A percentile compares a stretch with the other conserved stretches of the same genome.
phyloP scores from a whole-genome alignment of 2,113 vertebrate species.

The Eptesicus fuscus region DNA sequence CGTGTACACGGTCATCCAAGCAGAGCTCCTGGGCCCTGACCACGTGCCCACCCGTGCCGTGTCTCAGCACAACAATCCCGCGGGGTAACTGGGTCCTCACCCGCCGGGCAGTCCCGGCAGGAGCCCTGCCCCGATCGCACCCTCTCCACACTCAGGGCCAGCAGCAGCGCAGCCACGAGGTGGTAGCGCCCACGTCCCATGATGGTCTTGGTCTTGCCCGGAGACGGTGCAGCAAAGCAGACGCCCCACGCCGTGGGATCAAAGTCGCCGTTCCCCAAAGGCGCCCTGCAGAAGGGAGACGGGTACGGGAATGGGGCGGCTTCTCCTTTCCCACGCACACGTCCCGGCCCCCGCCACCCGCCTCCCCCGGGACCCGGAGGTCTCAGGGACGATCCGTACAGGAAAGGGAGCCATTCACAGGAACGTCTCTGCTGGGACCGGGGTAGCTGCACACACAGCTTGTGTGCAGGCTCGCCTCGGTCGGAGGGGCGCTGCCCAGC shows the following conservation, averaged over 20 bases:
- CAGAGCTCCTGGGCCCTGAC: neutral
- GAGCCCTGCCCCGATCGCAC: neutral
- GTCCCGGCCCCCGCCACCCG: no score
- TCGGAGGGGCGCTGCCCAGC: neutral
- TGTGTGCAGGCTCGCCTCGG: neutral
- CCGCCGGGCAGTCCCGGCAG: constrained; percentile 44
- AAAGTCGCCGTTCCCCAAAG: neutral
- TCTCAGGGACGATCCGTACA: neutral
- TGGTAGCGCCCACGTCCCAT: constrained; percentile 26
- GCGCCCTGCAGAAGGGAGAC: neutral
- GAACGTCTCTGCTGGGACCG: neutral
- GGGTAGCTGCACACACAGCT: rapidly evolving
- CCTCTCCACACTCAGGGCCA: neutral
- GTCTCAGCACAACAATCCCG: neutral
- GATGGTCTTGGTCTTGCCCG: neutral
- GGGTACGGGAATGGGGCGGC: neutral
- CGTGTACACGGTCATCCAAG: no score
- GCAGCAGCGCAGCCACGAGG: neutral
- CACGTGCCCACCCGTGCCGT: rapidly evolving
- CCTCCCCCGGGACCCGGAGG: neutral
- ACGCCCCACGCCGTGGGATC: neutral
- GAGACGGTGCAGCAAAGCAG: rapidly evolving
- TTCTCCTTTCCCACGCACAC: neutral
- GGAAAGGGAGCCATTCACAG: neutral
- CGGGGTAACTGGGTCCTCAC: neutral